phyloP scores from a whole-genome alignment of 2,113 vertebrate species.

The Psophia crepitans region DNA sequence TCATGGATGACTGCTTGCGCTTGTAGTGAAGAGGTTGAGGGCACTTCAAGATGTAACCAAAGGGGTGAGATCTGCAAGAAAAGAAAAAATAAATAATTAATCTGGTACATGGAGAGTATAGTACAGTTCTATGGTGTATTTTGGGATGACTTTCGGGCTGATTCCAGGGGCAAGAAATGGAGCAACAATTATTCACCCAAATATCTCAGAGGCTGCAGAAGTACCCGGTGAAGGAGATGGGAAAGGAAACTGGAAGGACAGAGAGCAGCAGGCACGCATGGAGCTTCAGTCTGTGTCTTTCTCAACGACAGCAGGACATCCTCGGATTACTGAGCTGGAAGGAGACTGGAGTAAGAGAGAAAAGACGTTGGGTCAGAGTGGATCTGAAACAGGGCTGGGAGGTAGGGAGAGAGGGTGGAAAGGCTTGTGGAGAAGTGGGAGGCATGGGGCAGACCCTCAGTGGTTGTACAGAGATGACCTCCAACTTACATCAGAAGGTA shows the following conservation, averaged over 20 bases:
- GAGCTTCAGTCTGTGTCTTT: neutral
- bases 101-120: neutral
- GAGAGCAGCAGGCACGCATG: neutral
- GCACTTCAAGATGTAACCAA: neutral
- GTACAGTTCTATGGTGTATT: neutral
- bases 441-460: neutral
- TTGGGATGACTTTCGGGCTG: no score
- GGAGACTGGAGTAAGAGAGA: fast-evolving
- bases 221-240: neutral
- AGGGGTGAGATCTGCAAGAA: neutral
- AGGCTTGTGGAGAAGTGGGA: neutral
- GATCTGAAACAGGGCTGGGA: neutral
- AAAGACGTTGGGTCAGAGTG: neutral
- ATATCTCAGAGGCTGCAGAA: neutral
- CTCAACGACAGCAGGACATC: neutral
- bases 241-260: neutral
- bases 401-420: neutral
- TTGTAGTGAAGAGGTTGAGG: neutral
- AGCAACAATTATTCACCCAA: neutral
- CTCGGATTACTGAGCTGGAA: neutral
- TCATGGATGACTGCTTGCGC: neutral
- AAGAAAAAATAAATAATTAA: neutral
- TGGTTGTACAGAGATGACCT: neutral
- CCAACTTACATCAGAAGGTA: neutral
- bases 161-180: neutral